phyloP scores from a whole-genome alignment of 2,113 vertebrate genomes.

The Rattus norvegicus region DNA sequence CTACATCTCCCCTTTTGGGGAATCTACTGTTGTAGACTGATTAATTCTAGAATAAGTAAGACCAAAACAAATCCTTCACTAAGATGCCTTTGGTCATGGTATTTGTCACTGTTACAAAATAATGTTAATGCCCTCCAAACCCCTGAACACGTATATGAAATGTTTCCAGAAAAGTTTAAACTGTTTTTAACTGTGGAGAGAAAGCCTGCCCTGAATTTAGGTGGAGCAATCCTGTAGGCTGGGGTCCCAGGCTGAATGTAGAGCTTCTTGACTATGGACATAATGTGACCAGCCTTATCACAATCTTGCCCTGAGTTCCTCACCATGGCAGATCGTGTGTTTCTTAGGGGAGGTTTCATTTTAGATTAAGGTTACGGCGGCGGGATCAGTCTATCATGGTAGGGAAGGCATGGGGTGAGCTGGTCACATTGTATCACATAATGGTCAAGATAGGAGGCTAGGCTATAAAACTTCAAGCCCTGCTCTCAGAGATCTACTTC shows the following conservation, averaged over 20 bases:
- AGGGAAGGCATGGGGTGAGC: no score
- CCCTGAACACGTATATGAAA: no score
- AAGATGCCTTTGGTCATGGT: not conserved
- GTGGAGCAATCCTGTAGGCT: no score
- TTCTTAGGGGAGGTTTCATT: not conserved
- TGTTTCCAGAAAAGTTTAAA: not conserved
- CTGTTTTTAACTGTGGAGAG: no score
- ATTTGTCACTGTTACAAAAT: not conserved
- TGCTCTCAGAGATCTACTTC: not conserved
- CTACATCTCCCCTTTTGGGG: not conserved
- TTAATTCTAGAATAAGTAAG: not conserved
- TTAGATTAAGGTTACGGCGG: not conserved
- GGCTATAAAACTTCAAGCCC: not conserved
- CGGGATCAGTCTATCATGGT: no score
- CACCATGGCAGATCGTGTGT: not conserved
- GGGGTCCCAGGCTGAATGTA: rapidly evolving
- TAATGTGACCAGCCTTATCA: not conserved
- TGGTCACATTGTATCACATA: not conserved
- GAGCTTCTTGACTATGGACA: not conserved
- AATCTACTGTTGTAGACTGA: not conserved
- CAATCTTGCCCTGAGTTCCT: not conserved
- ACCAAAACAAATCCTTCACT: not conserved
- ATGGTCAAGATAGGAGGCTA: not conserved
- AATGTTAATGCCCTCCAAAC: not conserved
- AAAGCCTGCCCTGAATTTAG: not conserved